Base-by-base conservation (phyloP, 1,140 invertebrate species). In the Drosophila baimaii region DNA sequence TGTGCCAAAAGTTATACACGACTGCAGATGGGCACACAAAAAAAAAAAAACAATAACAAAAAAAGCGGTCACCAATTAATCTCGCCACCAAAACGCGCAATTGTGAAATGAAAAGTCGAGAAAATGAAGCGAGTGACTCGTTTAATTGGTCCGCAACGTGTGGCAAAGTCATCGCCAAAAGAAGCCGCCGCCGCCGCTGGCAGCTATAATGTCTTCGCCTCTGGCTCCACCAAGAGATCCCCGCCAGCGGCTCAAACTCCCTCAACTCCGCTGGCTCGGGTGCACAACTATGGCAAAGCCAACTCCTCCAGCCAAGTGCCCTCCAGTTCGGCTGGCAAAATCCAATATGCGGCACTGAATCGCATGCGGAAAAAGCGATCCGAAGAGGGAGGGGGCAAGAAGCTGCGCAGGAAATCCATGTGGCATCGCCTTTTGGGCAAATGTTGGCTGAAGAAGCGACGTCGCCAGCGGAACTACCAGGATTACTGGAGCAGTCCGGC, bases 301-400 rank as follows among this genome's bases (percentile, higher is more conserved):
- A 78, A 49, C 46, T 27, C 71, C n/a, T 17, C 37, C 41, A 17
- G 35, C 47, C 78, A 35, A 8, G 29, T 72, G 51, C 77, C 76
- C 54, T 70, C 58, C 68, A 74, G 79, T 59, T 64, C 74, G 46
- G 55, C 80, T 15, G 86, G 77, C 5, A 88, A 81, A 69, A 90
- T 91, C 23, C 88, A 91, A 59, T 91, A 91, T 62, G 88, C 90
- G 17, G 90, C 90, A 10, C 47, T 91, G 0, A 89, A 91, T 75
- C 90, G 90, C 41, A 78, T 79, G 79, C 81, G 90, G 44, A 81
- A 76, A 55, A 90, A 66, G 37, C 41, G 62, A 39, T 39, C 47
- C 35, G 56, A 49, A 43, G 64, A 46, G 56, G 62, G 56, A 59
- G 37, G 44, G 25, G 49, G 33, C 55, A 57, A 41, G 17, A 52